Evolutionary conservation across 1,140 invertebrate genomes (phyloP).

Genomic region (Listronotus oregonensis): DNA sequence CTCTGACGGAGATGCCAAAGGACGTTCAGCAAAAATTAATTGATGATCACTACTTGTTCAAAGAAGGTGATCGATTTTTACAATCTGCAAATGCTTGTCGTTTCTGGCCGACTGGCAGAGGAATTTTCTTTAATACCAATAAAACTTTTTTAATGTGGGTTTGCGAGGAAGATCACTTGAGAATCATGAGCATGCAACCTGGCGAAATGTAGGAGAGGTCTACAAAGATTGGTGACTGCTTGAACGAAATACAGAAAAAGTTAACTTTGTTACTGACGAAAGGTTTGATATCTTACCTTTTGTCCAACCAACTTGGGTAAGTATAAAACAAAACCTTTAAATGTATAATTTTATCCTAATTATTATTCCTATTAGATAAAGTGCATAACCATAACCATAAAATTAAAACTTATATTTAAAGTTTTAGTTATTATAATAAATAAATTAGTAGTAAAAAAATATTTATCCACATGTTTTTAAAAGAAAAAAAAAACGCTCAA

Average conservation of each 20-base stretch:
- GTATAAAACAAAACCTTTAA: constrained; percentile 1
- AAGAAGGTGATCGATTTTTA: constrained; percentile 73
- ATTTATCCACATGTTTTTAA: too few species aligned
- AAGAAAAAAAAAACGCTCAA: too few species aligned
- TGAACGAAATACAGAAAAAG: constrained; percentile 62
- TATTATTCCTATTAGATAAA: too few species aligned
- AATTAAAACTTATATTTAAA: too few species aligned
- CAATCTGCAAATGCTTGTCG: constrained; percentile 74
- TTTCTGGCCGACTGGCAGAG: constrained; percentile 78
- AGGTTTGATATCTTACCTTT: constrained; percentile 72
- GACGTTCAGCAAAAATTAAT: constrained; percentile 72
- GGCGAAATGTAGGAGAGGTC: constrained; percentile 64
- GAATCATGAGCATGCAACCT: constrained; percentile 75
- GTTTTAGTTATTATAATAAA: too few species aligned
- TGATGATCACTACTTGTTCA: constrained; percentile 80
- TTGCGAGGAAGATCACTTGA: constrained; percentile 78
- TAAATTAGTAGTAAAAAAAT: too few species aligned
- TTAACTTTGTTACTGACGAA: constrained; percentile 64
- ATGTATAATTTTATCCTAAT: too few species aligned
- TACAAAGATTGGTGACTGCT: constrained; percentile 65
- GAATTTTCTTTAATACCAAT: constrained; percentile 74
- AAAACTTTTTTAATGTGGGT: constrained; percentile 79
- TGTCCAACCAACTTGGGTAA: constrained; percentile 69
- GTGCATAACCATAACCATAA: too few species aligned
- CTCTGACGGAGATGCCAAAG: constrained; percentile 70